phyloP scores from a whole-genome alignment of 2,888 invertebrate genomes.

The Agriopis leucophaearia region DNA sequence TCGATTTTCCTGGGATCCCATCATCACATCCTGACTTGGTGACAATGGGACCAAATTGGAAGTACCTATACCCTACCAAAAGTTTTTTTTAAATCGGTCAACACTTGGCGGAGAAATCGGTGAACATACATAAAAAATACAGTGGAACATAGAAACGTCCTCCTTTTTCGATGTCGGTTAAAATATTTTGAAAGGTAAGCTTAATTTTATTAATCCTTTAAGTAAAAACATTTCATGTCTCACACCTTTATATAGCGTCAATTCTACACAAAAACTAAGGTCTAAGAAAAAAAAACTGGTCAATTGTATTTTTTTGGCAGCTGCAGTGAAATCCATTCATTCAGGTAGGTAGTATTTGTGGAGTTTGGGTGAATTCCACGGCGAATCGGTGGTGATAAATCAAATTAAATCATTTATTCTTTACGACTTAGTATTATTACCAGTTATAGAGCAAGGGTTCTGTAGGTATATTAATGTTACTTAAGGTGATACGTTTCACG shows the following conservation, averaged over 20 bases:
- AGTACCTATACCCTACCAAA: too few species aligned
- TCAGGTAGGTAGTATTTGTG: slow-evolving; percentile 1
- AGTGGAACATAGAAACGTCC: too few species aligned
- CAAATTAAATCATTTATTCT: slow-evolving; percentile 49
- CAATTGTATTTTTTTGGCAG: slow-evolving; percentile 24
- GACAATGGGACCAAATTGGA: too few species aligned
- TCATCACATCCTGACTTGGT: too few species aligned
- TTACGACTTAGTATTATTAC: slow-evolving; percentile 8
- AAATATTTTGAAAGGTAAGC: background rate
- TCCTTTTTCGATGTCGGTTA: too few species aligned
- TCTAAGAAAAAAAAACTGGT: background rate
- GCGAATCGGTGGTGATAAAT: slow-evolving; percentile 18
- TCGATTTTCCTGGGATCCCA: too few species aligned
- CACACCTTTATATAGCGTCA: slow-evolving; percentile 11
- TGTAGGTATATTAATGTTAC: background rate
- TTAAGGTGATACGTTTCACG: too few species aligned
- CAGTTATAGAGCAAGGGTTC: background rate
- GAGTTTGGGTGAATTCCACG: slow-evolving; percentile 8
- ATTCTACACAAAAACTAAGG: slow-evolving; percentile 6
- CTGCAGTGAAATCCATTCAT: slow-evolving; percentile 16
- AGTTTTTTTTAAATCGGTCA: too few species aligned
- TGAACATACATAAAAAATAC: too few species aligned
- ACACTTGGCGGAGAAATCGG: too few species aligned
- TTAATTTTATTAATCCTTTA: slow-evolving; percentile 3
- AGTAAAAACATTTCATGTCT: slow-evolving; percentile 2